Evolutionary conservation across 1,140 invertebrate species (phyloP), one percentile per base, ranked within the genome.

Genomic region (Luehdorfia chinensis): DNA sequence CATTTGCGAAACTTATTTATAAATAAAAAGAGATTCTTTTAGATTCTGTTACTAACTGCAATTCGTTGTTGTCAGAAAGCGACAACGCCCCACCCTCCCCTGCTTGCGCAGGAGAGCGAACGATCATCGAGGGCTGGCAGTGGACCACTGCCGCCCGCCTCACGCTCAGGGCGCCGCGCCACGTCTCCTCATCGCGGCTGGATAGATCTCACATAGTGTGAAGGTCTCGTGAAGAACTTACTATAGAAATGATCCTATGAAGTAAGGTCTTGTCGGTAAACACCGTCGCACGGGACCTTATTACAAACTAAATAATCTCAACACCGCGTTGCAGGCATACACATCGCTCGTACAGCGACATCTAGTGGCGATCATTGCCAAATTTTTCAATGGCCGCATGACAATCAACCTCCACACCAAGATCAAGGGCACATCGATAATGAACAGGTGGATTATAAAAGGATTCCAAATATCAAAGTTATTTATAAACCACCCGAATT

Each of bases 201-300:
- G 19, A 21, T 21, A 21, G 19, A 21, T 21, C 52, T 50, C 55
- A 51, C 55, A 31, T 58, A 58, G 47, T 54, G 59, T 52, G 59
- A 60, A 37, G 12, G 14, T 48, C 54, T 53, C 19, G 45, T 34
- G 54, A 55, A 60, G 54, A 54, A 49, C 58, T 60, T 65, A 60
- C 57, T 57, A 61, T 60, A 60, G 57, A 65, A 60, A 57, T 57
- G 61, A 60, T 64, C 61, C 57, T 65, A 60, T 65, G 55, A 66
- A 61, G 59, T 66, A 62, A 63, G 55, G 59, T 63, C 59, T 63
- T 63, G 33, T 0, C 33, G 15, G 21, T 2, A 0, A 3, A 12
- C 0, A 2, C 9, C 16, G 7, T 1, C 4, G n/a, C 11, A 12
- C n/a, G n/a, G n/a, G 30, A 1, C n/a, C 5, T 7, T 19, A n/a